Conservation (phyloP, 2,888 invertebrate genomes). For the Drosophila cognata region DNA sequence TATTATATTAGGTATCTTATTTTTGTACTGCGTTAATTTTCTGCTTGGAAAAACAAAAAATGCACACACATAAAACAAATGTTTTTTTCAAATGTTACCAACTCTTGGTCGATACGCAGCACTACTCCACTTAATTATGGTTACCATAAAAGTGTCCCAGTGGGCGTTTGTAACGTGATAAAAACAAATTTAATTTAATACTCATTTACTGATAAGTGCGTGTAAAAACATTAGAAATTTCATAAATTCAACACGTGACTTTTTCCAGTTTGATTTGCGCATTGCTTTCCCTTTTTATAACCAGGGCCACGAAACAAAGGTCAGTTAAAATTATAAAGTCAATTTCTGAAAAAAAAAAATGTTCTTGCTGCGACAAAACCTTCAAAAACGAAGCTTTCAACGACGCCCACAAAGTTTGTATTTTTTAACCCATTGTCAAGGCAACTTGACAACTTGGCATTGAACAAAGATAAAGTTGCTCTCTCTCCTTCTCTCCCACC, state of each 20-base stretch:
- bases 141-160: conserved; percentile 41
- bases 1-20: not conserved
- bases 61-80: not conserved
- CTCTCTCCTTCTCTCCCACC: not conserved
- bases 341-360: conserved; percentile 28
- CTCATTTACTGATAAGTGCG: not conserved
- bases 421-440: conserved; percentile 57
- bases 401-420: conserved; percentile 40
- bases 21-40: not conserved
- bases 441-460: conserved; percentile 49
- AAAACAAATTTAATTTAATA: not conserved
- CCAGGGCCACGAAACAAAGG: conserved; percentile 45
- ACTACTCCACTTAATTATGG: conserved; percentile 50
- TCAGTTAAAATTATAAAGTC: conserved; percentile 40
- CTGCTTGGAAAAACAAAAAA: not conserved
- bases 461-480: conserved; percentile 9
- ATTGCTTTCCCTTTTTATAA: conserved; percentile 16
- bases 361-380: conserved; percentile 33
- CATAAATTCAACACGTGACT: conserved; percentile 24
- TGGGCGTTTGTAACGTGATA: not conserved
- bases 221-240: not conserved
- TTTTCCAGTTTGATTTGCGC: conserved; percentile 36
- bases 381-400: conserved; percentile 31
- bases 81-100: conserved; percentile 1
- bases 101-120: conserved; percentile 36